A percentile compares a stretch with the other conserved stretches of the same genome.
phyloP scores from a whole-genome alignment of 2,797 vertebrate species.

The Rhinoraja longicauda region DNA sequence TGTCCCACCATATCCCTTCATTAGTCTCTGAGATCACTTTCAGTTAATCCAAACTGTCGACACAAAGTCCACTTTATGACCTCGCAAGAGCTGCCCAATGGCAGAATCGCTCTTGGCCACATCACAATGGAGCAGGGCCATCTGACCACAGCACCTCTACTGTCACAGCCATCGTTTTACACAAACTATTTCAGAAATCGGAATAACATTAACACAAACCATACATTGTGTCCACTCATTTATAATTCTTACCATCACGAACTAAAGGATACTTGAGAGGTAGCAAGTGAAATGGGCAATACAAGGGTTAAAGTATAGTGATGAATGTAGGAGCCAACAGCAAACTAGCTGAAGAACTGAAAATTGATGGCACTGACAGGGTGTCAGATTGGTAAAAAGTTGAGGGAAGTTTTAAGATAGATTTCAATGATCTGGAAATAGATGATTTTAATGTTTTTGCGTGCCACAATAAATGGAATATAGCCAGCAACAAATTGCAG shows the following conservation, averaged over 20 bases:
- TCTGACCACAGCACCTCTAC: background rate
- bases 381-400: background rate
- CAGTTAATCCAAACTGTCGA: background rate
- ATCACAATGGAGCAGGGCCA: background rate
- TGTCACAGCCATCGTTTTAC: background rate
- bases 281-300: background rate
- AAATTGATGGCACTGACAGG: no score
- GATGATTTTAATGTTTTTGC: background rate
- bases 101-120: background rate
- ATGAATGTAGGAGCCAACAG: background rate
- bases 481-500: background rate
- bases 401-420: background rate
- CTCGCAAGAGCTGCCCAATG: conserved; percentile 16
- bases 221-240: background rate
- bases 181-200: background rate
- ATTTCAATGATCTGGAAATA: background rate
- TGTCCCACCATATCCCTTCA: background rate
- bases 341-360: background rate
- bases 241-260: background rate
- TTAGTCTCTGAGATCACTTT: background rate
- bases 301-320: background rate
- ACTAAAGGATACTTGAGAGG: background rate
- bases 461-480: background rate
- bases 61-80: background rate
- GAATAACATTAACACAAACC: no score